A percentile compares a stretch with the other conserved stretches of the same genome.
phyloP scores from a whole-genome alignment of 2,797 vertebrate species.

The Pseudochromis fuscus region DNA sequence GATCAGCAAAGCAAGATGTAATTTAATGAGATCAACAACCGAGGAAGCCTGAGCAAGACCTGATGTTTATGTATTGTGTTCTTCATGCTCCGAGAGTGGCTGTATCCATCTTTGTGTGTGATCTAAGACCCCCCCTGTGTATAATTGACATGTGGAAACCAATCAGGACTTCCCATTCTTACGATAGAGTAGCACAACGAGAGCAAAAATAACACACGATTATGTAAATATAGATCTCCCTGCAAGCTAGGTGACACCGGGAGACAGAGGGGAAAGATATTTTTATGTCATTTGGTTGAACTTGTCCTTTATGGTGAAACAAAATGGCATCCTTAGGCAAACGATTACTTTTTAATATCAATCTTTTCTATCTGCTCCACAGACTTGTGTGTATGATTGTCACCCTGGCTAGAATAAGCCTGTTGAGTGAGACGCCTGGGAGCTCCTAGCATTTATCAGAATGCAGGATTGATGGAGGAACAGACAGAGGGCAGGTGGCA shows the following conservation, averaged over 20 bases:
- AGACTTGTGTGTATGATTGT: neutral
- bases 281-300: neutral
- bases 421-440: constrained; percentile 22
- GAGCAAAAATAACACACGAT: neutral
- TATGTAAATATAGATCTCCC: neutral
- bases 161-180: neutral
- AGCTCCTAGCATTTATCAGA: constrained; percentile 26
- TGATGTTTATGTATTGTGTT: constrained; percentile 42
- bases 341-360: neutral
- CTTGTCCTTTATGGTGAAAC: neutral
- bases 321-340: constrained; percentile 2
- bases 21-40: constrained; percentile 41
- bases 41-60: constrained; percentile 13
- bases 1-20: constrained; percentile 35
- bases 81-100: neutral
- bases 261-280: neutral
- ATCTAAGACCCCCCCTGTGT: constrained; percentile 11
- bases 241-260: neutral
- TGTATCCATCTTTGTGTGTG: constrained; percentile 26
- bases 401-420: neutral
- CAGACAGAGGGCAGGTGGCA: constrained; percentile 14
- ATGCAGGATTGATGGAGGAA: constrained; percentile 12
- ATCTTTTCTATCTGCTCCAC: neutral
- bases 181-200: constrained; percentile 11
- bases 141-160: constrained; percentile 8